Evolutionary conservation across 2,113 vertebrate species (phyloP).

Genomic region (Catagonus wagneri): DNA sequence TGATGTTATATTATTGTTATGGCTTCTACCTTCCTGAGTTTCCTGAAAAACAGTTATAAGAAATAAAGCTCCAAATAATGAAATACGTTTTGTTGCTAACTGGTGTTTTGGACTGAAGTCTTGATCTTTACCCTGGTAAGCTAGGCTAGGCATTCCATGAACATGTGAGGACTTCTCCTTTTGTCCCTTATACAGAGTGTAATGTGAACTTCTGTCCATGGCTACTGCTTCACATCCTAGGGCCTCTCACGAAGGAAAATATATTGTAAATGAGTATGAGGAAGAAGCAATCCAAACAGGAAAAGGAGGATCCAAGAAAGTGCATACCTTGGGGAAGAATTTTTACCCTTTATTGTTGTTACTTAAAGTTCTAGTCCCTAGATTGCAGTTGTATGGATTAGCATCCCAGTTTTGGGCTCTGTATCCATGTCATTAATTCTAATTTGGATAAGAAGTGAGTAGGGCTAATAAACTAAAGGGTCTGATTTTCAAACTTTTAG

Average conservation of each 20-base stretch:
- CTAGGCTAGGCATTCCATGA: not conserved
- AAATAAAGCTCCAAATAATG: not conserved
- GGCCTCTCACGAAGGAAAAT: not conserved
- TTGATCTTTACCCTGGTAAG: not conserved
- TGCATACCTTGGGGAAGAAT: not conserved
- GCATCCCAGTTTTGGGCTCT: not conserved
- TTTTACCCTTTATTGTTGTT: slow-evolving; percentile 32
- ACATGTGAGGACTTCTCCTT: not conserved
- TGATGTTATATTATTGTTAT: not conserved
- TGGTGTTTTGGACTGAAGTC: not conserved
- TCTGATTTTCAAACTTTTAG: not conserved
- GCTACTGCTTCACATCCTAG: not conserved
- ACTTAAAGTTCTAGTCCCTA: not conserved
- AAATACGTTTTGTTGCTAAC: slow-evolving; percentile 3
- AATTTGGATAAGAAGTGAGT: not conserved
- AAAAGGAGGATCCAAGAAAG: not conserved
- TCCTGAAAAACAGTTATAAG: not conserved
- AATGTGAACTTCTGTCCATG: not conserved
- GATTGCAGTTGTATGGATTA: not conserved
- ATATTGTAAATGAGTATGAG: not conserved
- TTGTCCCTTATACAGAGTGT: not conserved
- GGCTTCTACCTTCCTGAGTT: slow-evolving; percentile 14
- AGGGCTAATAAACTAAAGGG: not conserved
- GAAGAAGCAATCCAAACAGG: not conserved
- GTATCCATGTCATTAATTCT: not conserved